These are phyloP conservation scores for Drosophila ironensis DNA, from an alignment of 1,140 invertebrate genomes.

Conservation along the genomic window DNA sequence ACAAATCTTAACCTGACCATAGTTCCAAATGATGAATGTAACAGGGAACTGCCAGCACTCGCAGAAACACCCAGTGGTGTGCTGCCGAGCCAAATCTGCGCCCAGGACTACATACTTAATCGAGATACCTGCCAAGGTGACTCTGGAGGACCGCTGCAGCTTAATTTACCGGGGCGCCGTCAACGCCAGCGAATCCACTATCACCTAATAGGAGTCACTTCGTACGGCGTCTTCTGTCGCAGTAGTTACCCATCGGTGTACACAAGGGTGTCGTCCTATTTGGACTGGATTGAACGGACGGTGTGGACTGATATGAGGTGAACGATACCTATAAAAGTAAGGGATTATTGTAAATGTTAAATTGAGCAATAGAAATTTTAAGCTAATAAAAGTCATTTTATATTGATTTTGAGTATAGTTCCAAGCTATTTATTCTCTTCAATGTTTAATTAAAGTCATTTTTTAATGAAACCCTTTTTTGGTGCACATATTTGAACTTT, in stretches of 20 bases:
- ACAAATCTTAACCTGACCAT: constrained; percentile 72
- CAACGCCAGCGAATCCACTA: constrained; percentile 54
- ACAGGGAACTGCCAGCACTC: constrained; percentile 48
- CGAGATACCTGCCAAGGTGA: constrained; percentile 78
- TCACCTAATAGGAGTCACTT: constrained; percentile 79
- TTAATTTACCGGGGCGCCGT: constrained; percentile 75
- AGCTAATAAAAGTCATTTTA: too few species aligned
- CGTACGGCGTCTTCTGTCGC: constrained; percentile 80
- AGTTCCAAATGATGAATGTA: constrained; percentile 67
- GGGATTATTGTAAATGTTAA: too few species aligned
- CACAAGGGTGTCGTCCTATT: constrained; percentile 82
- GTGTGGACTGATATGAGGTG: constrained; percentile 59
- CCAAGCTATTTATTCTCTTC: neutral
- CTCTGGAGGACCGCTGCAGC: constrained; percentile 65
- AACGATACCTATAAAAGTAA: too few species aligned
- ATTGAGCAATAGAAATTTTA: neutral
- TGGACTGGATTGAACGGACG: constrained; percentile 83
- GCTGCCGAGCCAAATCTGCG: constrained; percentile 70
- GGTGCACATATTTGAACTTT: too few species aligned
- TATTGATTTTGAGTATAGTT: neutral
- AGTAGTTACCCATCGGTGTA: constrained; percentile 82
- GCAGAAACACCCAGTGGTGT: constrained; percentile 57
- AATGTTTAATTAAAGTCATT: constrained; percentile 7
- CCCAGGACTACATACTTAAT: constrained; percentile 57
- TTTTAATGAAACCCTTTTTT: constrained; percentile 54